Conservation (phyloP, 1,140 invertebrate genomes). For the Formica exsecta region DNA sequence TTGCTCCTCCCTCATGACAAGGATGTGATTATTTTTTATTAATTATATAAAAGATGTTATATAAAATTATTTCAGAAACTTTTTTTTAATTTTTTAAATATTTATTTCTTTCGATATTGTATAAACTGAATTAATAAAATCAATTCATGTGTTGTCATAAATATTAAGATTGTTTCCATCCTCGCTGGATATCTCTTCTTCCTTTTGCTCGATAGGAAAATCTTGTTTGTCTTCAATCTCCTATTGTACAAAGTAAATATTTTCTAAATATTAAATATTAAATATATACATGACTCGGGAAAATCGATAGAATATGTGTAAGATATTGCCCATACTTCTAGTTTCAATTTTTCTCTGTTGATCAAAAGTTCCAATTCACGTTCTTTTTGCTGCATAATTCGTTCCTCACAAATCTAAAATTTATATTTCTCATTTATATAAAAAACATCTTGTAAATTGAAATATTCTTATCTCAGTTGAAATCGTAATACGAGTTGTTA, state of each 20-base stretch:
- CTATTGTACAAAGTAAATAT: conserved; percentile 10
- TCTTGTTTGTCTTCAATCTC: neutral
- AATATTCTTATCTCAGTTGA: neutral
- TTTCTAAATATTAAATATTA: neutral
- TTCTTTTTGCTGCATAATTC: conserved; percentile 61
- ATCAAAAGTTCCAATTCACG: conserved; percentile 65
- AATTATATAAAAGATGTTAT: too few relatives aligned
- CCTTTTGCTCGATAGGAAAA: neutral
- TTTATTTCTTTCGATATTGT: neutral
- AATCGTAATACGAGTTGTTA: too few relatives aligned
- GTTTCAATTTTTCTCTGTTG: conserved; percentile 47
- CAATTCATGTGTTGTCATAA: conserved; percentile 23
- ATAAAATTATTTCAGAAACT: too few relatives aligned
- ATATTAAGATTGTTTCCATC: conserved; percentile 12
- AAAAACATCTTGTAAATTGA: neutral
- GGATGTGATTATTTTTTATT: too few relatives aligned
- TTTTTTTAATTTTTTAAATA: too few relatives aligned
- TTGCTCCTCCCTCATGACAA: too few relatives aligned
- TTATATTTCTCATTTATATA: conserved; percentile 25
- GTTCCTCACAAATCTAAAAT: conserved; percentile 73
- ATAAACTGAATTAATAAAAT: neutral
- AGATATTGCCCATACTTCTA: conserved; percentile 37
- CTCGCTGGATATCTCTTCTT: conserved; percentile 25
- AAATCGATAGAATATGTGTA: neutral
- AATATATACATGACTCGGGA: neutral